Conservation (phyloP, 2,888 invertebrate genomes). For the Carpatolechia fugitivella region DNA sequence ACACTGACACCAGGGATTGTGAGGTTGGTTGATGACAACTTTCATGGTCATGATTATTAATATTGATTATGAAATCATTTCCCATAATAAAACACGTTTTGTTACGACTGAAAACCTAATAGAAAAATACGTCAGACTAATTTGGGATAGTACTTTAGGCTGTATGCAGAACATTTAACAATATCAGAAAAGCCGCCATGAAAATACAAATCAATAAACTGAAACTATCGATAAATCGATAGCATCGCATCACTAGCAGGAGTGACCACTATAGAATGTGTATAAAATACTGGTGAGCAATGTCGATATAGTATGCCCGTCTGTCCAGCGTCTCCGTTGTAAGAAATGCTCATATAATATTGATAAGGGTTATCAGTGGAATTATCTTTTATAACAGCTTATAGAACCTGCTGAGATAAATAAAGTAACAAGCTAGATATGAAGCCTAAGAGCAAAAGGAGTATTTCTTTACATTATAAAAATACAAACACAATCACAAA, state of each 20-base stretch:
- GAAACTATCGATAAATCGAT: conserved; percentile 9
- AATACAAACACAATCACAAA: no score
- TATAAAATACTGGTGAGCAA: conserved; percentile 33
- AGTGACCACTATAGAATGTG: conserved; percentile 24
- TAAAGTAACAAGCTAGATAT: neutral
- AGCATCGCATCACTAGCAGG: conserved; percentile 15
- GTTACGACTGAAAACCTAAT: no score
- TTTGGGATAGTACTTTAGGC: no score
- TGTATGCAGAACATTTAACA: no score
- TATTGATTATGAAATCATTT: no score
- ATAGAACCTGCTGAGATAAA: neutral
- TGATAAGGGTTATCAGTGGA: conserved; percentile 10
- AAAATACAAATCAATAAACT: no score
- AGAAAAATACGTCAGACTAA: no score
- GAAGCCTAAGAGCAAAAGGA: neutral
- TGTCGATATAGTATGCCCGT: conserved; percentile 19
- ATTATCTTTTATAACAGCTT: neutral
- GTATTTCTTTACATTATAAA: no score
- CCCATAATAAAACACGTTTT: no score
- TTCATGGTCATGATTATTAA: no score
- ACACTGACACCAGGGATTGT: no score
- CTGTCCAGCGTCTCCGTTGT: conserved; percentile 7
- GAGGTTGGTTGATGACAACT: no score
- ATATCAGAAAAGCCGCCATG: neutral
- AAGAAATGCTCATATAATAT: conserved; percentile 8